Conservation (phyloP, 2,113 vertebrate genomes). For the Callospermophilus lateralis region DNA sequence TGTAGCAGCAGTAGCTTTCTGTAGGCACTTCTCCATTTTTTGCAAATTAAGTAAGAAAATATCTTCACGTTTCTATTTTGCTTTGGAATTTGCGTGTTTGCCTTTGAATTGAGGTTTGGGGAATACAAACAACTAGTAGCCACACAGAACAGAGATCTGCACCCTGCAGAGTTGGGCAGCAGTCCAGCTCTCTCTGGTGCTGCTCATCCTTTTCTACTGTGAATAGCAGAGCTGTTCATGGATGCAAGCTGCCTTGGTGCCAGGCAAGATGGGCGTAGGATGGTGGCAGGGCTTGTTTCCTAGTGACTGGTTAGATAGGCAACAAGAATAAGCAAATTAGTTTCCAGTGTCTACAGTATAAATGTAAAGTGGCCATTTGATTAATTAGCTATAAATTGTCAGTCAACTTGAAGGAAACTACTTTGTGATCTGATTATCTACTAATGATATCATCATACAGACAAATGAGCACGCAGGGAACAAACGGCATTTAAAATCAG, state of each 20-base stretch:
- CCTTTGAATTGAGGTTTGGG: not conserved
- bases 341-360: not conserved
- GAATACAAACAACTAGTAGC: not conserved
- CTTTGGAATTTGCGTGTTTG: slow-evolving; percentile 29
- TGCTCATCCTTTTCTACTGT: not conserved
- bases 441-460: not conserved
- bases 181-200: not conserved
- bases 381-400: not conserved
- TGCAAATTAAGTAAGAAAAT: not conserved
- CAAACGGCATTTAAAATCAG: not conserved
- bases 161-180: not conserved
- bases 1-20: not conserved
- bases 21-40: not conserved
- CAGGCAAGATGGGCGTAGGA: not conserved
- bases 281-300: not conserved
- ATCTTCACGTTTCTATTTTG: not conserved
- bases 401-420: not conserved
- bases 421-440: not conserved
- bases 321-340: not conserved
- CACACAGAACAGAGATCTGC: not conserved
- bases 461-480: not conserved
- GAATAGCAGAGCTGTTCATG: not conserved
- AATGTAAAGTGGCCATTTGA: not conserved
- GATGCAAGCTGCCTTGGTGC: not conserved
- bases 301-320: not conserved